Evolutionary conservation across 92 coral and sea anemone genomes (phyloP), one percentile per base, ranked within the genome.

Genomic region (Parazoanthus darwini): DNA sequence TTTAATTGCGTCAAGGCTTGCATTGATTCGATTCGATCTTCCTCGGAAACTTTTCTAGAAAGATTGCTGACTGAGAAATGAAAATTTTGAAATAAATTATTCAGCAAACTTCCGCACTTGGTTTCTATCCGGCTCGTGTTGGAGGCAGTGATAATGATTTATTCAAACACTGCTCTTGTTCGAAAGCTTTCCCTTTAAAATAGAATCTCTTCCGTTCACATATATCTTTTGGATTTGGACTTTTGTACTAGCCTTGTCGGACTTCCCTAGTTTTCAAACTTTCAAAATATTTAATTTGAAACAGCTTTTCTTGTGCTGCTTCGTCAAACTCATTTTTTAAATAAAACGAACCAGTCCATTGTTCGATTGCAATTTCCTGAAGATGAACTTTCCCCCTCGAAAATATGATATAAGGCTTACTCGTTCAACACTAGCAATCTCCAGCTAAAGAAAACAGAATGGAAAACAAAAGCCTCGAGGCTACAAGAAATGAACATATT

Each of bases 1-100:
- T 79, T 81, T 59, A 63, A 81, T 81, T 58, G 73, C 74, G 72
- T 59, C 50, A 37, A 63, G 14, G 85, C 54, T 35, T 18, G 72
- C 37, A 63, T 63, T 58, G 85, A 50, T 25, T 54, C 36, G 10
- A 79, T 76, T 76, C 46, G 26, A 76, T 76, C 80, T 0, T 74
- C 14, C 43, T 35, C 46, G 20, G 36, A 26, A 23, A 79, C 23
- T 2, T 9, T 79, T 79, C 66, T 18, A 25, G n/a, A 79, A 54
- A 26, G 9, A 14, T 51, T 79, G 23, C 38, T 22, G 42, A 79
- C 22, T 22, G 42, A 79, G 35, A 16, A 25, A 11, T 16, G 23
- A 36, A 66, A 76, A 22, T 20, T 54, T 77, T 11, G 59, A 81
- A 22, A 59, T 58, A 58, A 58, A 33, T 81, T 81, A 58, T 81